Evolutionary conservation across 2,113 vertebrate species (phyloP).

Genomic region (Parus major): DNA sequence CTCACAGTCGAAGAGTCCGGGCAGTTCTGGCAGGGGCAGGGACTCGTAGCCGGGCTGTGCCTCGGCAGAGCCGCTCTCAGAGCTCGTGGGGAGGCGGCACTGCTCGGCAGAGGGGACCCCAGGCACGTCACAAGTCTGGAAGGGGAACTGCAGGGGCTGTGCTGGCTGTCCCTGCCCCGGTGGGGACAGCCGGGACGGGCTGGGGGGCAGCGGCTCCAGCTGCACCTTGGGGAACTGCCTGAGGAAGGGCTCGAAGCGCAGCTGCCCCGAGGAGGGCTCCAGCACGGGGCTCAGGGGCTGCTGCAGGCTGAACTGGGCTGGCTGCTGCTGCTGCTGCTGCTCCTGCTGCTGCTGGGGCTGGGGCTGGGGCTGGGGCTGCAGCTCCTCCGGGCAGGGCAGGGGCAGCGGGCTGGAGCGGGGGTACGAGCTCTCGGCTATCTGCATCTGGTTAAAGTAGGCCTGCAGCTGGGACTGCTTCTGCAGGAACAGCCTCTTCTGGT

Average conservation of each 20-base stretch:
- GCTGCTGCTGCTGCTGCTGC: neutral
- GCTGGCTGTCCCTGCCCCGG: neutral
- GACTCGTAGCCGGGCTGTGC: slow-evolving; percentile 70
- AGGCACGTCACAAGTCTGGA: slow-evolving; percentile 75
- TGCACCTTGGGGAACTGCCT: slow-evolving; percentile 76
- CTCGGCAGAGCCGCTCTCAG: slow-evolving; percentile 47
- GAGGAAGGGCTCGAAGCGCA: slow-evolving; percentile 77
- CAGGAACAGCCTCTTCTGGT: slow-evolving; percentile 93
- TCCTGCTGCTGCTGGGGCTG: neutral
- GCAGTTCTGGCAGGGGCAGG: slow-evolving; percentile 79
- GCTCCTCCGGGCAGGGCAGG: slow-evolving; percentile 66
- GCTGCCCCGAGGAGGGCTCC: slow-evolving; percentile 77
- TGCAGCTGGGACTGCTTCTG: slow-evolving; percentile 95
- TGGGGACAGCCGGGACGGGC: slow-evolving; percentile 56
- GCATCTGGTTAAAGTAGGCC: slow-evolving; percentile 97
- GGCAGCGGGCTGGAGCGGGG: slow-evolving; percentile 71
- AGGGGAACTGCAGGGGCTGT: slow-evolving; percentile 76
- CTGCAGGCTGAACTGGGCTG: slow-evolving; percentile 68
- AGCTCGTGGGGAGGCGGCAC: slow-evolving; percentile 42
- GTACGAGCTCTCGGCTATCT: slow-evolving; percentile 89
- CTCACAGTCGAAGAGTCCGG: slow-evolving; percentile 89
- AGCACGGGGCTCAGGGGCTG: slow-evolving; percentile 79
- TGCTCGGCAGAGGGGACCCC: slow-evolving; percentile 47
- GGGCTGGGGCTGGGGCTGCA: neutral
- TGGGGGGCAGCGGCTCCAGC: slow-evolving; percentile 76